Base-by-base conservation (phyloP, 1,140 invertebrate species). In the Phenacoccus solenopsis region DNA sequence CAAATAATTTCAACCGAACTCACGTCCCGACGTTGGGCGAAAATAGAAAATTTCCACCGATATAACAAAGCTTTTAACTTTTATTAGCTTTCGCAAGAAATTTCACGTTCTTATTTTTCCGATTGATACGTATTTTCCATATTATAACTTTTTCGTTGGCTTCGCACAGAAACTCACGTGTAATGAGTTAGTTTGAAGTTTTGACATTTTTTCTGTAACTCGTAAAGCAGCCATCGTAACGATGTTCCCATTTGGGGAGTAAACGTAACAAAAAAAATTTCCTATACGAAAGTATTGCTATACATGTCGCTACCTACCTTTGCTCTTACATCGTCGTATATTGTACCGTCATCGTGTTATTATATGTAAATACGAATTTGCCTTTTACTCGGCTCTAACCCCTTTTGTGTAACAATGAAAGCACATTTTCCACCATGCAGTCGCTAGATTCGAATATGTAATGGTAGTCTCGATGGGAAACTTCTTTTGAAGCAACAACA, bases 51-150 rank as follows among this genome's bases (percentile, higher is more conserved):
- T 49, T 49, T 49, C 30, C 38, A 49, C 16, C 16, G 38, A 49
- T 49, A 49, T n/a, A 49, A 49, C 38, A 49, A 49, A 49, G 38
- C 38, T 49, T n/a, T 49, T 49, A 49, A n/a, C 38, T 49, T 49
- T 49, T 49, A 49, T 49, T 49, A 49, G 13, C 30, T 5, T 32
- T 32, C 13, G 30, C 30, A 7, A 5, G 30, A 32, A 32, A 7
- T 32, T 32, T 32, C 30, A 7, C 30, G 5, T 13, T 13, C 30
- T 32, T 32, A 32, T 32, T 32, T 13, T 32, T n/a, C n/a, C n/a
- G n/a, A n/a, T n/a, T n/a, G n/a, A 32, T 32, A 32, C 30, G 30
- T 32, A n/a, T 32, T 7, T 32, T 32, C 38, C 20, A 16, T 16
- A 2, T 3, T 9, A 49, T n/a, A 49, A 49, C 38, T 9, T n/a